A percentile compares a stretch with the other conserved stretches of the same genome.
Conservation (phyloP, 2,888 invertebrate genomes). For the Hypomecis punctinalis region DNA sequence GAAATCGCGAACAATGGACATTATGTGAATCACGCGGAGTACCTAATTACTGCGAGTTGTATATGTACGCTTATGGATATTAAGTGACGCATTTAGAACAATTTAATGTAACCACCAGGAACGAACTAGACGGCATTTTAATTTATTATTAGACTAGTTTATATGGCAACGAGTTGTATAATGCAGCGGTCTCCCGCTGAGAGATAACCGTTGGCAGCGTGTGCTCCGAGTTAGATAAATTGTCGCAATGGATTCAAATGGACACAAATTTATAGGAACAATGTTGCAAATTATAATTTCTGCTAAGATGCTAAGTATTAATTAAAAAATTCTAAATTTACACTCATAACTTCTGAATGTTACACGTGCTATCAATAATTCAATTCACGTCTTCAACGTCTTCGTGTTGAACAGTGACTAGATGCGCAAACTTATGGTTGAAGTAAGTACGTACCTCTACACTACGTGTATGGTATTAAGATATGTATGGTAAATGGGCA, state of each 20-base stretch:
- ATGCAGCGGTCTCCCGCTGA: slow-evolving; percentile 71
- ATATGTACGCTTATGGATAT: slow-evolving; percentile 54
- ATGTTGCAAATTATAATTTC: slow-evolving; percentile 7
- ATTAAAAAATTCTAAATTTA: neutral
- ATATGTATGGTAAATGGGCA: slow-evolving; percentile 55
- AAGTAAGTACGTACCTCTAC: neutral
- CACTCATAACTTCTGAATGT: neutral
- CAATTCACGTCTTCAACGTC: neutral
- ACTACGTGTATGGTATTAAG: slow-evolving; percentile 24
- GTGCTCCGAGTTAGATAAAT: slow-evolving; percentile 14
- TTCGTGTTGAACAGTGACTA: neutral
- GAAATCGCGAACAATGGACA: slow-evolving; percentile 62
- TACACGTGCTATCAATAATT: neutral
- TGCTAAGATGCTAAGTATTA: neutral
- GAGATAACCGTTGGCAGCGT: slow-evolving; percentile 57
- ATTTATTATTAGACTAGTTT: slow-evolving; percentile 49
- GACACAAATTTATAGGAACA: slow-evolving; percentile 10
- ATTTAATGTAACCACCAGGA: slow-evolving; percentile 42
- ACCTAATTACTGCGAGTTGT: slow-evolving; percentile 52
- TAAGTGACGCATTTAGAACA: slow-evolving; percentile 61
- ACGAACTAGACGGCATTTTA: slow-evolving; percentile 31
- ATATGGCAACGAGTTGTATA: slow-evolving; percentile 47
- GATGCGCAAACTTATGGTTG: slow-evolving; percentile 5
- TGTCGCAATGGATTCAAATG: slow-evolving; percentile 14
- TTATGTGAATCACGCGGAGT: slow-evolving; percentile 65